These are phyloP conservation scores for Gastracanthus pulcherrimus DNA, from an alignment of 2,888 invertebrate species.

Conservation along the genomic window DNA sequence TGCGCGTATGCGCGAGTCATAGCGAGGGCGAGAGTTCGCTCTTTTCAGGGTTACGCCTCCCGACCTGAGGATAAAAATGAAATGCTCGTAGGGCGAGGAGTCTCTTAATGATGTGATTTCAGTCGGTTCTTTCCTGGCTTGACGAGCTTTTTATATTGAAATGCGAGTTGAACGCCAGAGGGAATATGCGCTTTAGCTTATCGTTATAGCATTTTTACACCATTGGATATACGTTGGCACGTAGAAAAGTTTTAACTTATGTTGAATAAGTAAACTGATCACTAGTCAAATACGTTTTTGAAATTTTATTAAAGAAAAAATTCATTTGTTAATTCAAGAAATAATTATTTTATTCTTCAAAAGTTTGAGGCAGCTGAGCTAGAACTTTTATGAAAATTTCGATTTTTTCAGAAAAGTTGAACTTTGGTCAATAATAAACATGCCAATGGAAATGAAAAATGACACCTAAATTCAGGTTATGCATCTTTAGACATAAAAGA, in stretches of 20 bases:
- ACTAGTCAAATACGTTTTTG: too few relatives aligned
- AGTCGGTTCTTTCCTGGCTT: background rate
- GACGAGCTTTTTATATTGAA: conserved; percentile 12
- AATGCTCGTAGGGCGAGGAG: background rate
- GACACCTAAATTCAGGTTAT: too few relatives aligned
- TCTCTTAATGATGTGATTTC: conserved; percentile 21
- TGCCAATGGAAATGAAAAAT: too few relatives aligned
- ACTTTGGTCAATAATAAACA: too few relatives aligned
- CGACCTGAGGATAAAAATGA: conserved; percentile 12
- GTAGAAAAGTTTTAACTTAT: background rate
- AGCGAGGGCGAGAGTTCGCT: background rate
- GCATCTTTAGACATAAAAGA: too few relatives aligned
- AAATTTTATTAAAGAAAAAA: too few relatives aligned
- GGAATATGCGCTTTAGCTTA: background rate
- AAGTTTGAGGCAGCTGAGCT: too few relatives aligned
- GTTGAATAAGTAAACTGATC: too few relatives aligned
- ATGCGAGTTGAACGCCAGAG: background rate
- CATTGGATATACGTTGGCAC: background rate
- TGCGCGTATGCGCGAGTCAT: background rate
- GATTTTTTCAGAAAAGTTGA: too few relatives aligned
- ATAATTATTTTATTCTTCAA: too few relatives aligned
- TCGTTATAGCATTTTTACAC: background rate
- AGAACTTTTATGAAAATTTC: too few relatives aligned
- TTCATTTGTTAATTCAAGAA: too few relatives aligned
- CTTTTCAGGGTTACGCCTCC: background rate